A percentile compares a stretch with the other conserved stretches of the same genome.
Evolutionary conservation across 2,113 vertebrate genomes (phyloP).

Genomic region (Lagopus muta): DNA sequence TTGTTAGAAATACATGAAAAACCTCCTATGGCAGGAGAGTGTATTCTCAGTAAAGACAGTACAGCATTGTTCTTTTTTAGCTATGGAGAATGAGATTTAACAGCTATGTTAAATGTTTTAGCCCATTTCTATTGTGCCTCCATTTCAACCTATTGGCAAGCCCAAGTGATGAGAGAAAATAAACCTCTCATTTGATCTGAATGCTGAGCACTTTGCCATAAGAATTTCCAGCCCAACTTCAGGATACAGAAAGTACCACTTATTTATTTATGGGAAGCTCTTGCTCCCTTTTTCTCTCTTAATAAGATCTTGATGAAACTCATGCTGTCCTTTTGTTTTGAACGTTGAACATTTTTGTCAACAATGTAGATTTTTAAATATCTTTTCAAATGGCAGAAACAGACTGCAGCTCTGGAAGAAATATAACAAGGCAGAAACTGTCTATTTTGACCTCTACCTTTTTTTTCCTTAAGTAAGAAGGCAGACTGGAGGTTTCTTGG

Average conservation of each 20-base stretch:
- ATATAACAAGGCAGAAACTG: not conserved
- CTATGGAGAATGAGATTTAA: constrained; percentile 82
- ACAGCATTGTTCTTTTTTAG: constrained; percentile 80
- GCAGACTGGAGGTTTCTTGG: not conserved
- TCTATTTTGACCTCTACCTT: constrained; percentile 29
- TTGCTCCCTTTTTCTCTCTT: not conserved
- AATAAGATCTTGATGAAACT: not conserved
- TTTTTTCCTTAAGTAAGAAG: constrained; percentile 7
- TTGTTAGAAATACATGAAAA: constrained; percentile 83
- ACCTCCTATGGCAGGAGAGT: constrained; percentile 74
- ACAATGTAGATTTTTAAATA: not conserved
- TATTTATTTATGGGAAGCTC: not conserved
- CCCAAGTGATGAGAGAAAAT: constrained; percentile 67
- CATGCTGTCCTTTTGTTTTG: not conserved
- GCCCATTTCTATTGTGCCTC: constrained; percentile 72
- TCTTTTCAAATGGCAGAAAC: constrained; percentile 20
- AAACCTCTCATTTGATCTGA: constrained; percentile 73
- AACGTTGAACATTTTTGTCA: not conserved
- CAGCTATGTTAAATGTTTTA: constrained; percentile 79
- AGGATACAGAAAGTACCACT: not conserved
- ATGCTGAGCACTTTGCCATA: constrained; percentile 28
- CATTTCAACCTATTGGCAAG: constrained; percentile 79
- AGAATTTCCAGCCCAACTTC: constrained; percentile 53
- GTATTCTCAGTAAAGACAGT: constrained; percentile 72
- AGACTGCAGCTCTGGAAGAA: constrained; percentile 10